Percentiles rank a stretch among this genome's conserved stretches.
Conservation (phyloP, 1,140 invertebrate species). For the Coenobita brevimanus region DNA sequence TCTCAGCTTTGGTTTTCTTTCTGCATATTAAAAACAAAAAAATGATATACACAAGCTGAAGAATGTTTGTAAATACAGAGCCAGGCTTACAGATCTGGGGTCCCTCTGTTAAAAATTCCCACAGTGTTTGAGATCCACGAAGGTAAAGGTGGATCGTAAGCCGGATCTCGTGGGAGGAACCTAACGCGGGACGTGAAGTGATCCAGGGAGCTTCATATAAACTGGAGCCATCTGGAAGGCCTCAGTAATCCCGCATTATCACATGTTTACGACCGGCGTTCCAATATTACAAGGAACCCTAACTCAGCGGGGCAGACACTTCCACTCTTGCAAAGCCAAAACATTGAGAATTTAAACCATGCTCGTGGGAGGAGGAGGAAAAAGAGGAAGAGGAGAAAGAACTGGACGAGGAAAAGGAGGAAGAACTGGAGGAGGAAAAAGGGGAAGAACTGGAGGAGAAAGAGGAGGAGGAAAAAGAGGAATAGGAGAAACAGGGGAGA, state of each 20-base stretch:
- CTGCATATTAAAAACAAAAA: no score
- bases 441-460: background rate
- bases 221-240: slow-evolving; percentile 50
- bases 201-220: slow-evolving; percentile 47
- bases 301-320: background rate
- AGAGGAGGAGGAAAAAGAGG: background rate
- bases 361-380: background rate
- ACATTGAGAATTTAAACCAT: background rate
- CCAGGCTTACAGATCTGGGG: no score
- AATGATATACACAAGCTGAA: no score
- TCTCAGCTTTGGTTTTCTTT: no score
- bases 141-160: no score
- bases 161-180: background rate
- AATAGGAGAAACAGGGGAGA: background rate
- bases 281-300: slow-evolving; percentile 22
- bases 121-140: no score
- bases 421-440: background rate
- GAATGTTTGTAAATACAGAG: no score
- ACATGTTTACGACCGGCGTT: slow-evolving; percentile 39
- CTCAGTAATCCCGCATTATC: slow-evolving; percentile 42
- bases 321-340: background rate
- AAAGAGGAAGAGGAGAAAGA: background rate
- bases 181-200: no score
- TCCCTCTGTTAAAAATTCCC: no score
- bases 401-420: background rate